Base-by-base conservation (phyloP, 2,797 vertebrate species). In the Alca torda region DNA sequence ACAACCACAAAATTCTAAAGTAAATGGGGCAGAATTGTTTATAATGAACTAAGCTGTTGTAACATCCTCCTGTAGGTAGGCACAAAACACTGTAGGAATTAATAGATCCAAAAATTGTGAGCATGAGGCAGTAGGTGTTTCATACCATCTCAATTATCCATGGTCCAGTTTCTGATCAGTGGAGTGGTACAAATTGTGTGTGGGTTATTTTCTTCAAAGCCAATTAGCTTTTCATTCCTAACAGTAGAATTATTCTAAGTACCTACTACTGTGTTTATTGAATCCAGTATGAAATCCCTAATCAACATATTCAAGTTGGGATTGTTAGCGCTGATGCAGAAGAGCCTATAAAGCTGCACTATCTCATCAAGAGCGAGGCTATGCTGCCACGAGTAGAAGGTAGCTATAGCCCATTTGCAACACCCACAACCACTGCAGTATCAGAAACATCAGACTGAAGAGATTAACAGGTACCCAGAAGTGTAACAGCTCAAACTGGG, bases 1-100 rank as follows among this genome's bases (percentile, higher is more conserved):
- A 86, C 84, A 91, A 67, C 51, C 84, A 90, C 93, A 92, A 79
- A 91, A 97, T 95, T 91, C 93, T 69, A 50, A 96, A 95, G 84
- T 43, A 96, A 97, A 97, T 92, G 90, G 82, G 90, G 90, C 89
- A 96, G 89, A 97, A 93, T 93, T 96, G 90, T 94, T 96, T 93
- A 90, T 95, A 95, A 93, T 89, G 89, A 92, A 86, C 73, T 86
- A 84, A 93, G 67, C 56, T 74, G 68, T 77, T 93, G 78, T 91
- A 94, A 90, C 85, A 90, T 35, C 45, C 83, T 94, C 74, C 85
- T 93, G 67, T 30, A 95, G 54, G 92, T 75, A 84, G 46, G 79
- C 72, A 87, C 35, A 82, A 87, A 69, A 82, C 75, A 54, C 83
- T 76, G 89, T 20, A 95, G 83, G 64, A 96, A 95, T 97, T 96